Conservation (phyloP, 2,888 invertebrate species). For the Drosophila pegasa region DNA sequence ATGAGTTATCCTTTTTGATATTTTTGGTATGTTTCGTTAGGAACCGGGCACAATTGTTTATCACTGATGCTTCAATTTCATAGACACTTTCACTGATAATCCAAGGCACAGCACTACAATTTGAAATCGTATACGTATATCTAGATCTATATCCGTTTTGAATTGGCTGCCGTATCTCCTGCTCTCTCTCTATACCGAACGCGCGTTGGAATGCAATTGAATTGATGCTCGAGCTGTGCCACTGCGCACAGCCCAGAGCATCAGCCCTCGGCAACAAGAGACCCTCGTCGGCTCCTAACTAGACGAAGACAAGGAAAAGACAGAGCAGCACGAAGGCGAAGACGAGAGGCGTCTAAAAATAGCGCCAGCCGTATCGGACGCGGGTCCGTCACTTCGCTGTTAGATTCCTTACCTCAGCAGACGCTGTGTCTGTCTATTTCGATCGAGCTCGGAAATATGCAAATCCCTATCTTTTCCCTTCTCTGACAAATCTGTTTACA, state of each 20-base stretch:
- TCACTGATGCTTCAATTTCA: constrained; percentile 22
- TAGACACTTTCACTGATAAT: constrained; percentile 70
- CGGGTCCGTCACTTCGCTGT: constrained; percentile 57
- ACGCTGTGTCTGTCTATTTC: constrained; percentile 59
- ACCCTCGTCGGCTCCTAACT: constrained; percentile 62
- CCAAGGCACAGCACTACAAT: constrained; percentile 39
- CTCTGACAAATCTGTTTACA: constrained; percentile 2
- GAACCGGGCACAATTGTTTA: constrained; percentile 32
- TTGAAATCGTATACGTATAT: constrained; percentile 36
- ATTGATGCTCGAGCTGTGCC: constrained; percentile 42
- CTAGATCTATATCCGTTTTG: constrained; percentile 37
- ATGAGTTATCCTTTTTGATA: constrained; percentile 20
- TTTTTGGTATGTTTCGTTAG: constrained; percentile 19
- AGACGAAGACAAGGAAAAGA: constrained; percentile 54
- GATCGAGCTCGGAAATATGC: constrained; percentile 31
- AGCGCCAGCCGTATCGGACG: constrained; percentile 49
- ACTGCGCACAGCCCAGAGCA: constrained; percentile 56
- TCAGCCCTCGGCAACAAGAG: constrained; percentile 55
- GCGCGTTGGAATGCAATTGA: constrained; percentile 81
- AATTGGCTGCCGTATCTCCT: constrained; percentile 51
- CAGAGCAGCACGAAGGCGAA: constrained; percentile 47
- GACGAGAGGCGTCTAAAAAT: constrained; percentile 64
- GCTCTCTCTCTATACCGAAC: constrained; percentile 53
- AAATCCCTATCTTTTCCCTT: constrained; percentile 3
- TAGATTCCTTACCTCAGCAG: constrained; percentile 66